Conservation (phyloP, 2,888 invertebrate species). For the Aphidoletes aphidimyza region DNA sequence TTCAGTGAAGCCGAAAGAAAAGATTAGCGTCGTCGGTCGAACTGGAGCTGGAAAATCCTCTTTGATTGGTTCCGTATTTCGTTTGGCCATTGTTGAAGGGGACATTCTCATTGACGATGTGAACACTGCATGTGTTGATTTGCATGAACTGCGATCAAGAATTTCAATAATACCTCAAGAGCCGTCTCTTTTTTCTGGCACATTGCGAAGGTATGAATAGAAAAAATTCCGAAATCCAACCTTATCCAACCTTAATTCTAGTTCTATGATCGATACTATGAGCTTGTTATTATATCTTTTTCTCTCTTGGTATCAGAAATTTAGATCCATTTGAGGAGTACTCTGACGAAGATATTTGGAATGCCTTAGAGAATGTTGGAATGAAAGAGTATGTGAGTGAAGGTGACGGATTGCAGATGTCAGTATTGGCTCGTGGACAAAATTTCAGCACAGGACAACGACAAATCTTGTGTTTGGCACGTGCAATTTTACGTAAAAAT, state of each 20-base stretch:
- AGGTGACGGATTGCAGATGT: slow-evolving; percentile 68
- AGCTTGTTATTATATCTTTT: neutral
- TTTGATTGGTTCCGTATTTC: slow-evolving; percentile 70
- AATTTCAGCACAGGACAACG: slow-evolving; percentile 74
- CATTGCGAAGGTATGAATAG: slow-evolving; percentile 65
- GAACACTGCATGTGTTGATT: slow-evolving; percentile 70
- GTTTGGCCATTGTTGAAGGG: slow-evolving; percentile 75
- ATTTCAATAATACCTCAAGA: slow-evolving; percentile 74
- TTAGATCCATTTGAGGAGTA: slow-evolving; percentile 81
- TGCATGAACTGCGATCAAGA: slow-evolving; percentile 71
- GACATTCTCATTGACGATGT: slow-evolving; percentile 76
- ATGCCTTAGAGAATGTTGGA: slow-evolving; percentile 77
- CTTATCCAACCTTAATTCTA: too few species aligned
- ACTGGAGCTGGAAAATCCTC: slow-evolving; percentile 82
- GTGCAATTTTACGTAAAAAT: slow-evolving; percentile 82
- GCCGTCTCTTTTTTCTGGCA: slow-evolving; percentile 68
- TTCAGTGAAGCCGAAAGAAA: slow-evolving; percentile 68
- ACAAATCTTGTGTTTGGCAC: slow-evolving; percentile 82
- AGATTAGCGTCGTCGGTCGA: slow-evolving; percentile 73
- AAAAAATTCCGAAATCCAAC: neutral
- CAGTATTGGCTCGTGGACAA: slow-evolving; percentile 69
- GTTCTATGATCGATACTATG: neutral
- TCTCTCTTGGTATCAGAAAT: slow-evolving; percentile 70
- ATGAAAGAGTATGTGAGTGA: slow-evolving; percentile 68
- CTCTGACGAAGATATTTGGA: slow-evolving; percentile 76